These are phyloP conservation scores for Tichodroma muraria DNA, from an alignment of 2,113 vertebrate genomes.

Conservation along the genomic window DNA sequence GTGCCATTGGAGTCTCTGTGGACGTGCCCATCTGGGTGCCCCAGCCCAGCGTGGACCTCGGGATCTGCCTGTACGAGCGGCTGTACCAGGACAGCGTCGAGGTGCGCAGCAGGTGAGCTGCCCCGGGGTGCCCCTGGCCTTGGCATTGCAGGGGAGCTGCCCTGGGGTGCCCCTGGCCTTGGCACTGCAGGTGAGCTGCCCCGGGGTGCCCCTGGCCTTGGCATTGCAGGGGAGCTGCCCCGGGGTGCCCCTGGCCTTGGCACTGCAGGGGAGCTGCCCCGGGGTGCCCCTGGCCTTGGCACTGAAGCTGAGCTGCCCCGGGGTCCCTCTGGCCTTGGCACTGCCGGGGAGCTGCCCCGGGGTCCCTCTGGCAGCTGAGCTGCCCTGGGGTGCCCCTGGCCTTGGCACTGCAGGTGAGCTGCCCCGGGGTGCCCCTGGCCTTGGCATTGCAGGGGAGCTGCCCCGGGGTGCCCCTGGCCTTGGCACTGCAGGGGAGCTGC, in stretches of 20 bases:
- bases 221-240: not conserved
- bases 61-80: slow-evolving; percentile 84
- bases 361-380: not conserved
- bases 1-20: slow-evolving; percentile 62
- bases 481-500: not conserved
- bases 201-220: not conserved
- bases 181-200: not conserved
- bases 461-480: rapidly evolving
- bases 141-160: no score
- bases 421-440: not conserved
- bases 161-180: not conserved
- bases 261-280: not conserved
- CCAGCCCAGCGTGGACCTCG: slow-evolving; percentile 78
- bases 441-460: not conserved
- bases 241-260: not conserved
- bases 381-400: not conserved
- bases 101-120: slow-evolving; percentile 78
- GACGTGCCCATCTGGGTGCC: slow-evolving; percentile 81
- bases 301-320: slow-evolving; percentile 62
- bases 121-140: not conserved
- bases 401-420: not conserved
- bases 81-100: slow-evolving; percentile 82
- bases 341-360: not conserved
- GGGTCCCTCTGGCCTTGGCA: rapidly evolving
- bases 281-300: rapidly evolving